Evolutionary conservation across 2,888 invertebrate species (phyloP), one percentile per base, ranked within the genome.

Genomic region (Thecophora atra): DNA sequence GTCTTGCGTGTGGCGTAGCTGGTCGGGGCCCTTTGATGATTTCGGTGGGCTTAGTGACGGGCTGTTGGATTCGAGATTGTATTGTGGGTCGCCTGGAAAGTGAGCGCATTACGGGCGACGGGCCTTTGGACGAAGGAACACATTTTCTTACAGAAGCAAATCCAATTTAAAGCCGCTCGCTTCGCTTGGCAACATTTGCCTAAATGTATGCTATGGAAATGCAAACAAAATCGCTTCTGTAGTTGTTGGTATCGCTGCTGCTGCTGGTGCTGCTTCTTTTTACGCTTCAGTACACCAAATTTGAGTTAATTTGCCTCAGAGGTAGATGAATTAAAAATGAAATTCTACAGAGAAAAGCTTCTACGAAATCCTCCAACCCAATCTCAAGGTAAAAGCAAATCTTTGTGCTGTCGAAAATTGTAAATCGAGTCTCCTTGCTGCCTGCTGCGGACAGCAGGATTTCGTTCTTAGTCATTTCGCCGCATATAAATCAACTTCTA

Each of bases 201-300:
- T 56, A 42, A 54, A 42, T n/a, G 37, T 67, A 67, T 67, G 67
- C 67, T 37, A 56, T 37, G 54, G 37, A 54, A 54, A 67, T 51
- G 37, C 56, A 67, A 24, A 42, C 24, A 56, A 56, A 42, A 19
- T 52, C 28, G 52, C 19, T 66, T 26, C 66, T 47, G 64, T 11
- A 17, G 47, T 11, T 47, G 47, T 11, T 47, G 47, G 5, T 8
- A 17, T 47, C 17, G 47, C 17, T 47, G 47, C n/a, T 47, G 13
- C 4, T 47, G 24, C 3, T 8, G 54, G 6, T 54, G 54, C 21
- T 8, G 54, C 21, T 21, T 15, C 21, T 54, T 19, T 54, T 5
- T 24, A 11, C 21, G 17, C 26, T 58, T 26, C 28, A 56, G 13
- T 58, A 28, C 26, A 24, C 24, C 26, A 58, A 58, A 58, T 28